A percentile compares a stretch with the other conserved stretches of the same genome.
phyloP scores from a whole-genome alignment of 2,888 invertebrate genomes.

The Scaptodrosophila latifasciaeformis region DNA sequence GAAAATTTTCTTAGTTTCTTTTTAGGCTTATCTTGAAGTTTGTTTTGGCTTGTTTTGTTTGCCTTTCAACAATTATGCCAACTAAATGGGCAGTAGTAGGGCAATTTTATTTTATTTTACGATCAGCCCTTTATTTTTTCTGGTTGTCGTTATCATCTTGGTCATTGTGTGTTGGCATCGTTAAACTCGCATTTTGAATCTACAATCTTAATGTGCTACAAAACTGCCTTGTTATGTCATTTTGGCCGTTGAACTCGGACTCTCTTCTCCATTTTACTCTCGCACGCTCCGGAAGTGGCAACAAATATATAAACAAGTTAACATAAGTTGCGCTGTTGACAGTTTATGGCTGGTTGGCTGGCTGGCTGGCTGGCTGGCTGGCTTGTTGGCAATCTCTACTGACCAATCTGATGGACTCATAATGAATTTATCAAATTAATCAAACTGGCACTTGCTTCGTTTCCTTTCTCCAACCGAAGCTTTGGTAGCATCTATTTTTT shows the following conservation, averaged over 20 bases:
- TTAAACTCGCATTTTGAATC: constrained; percentile 63
- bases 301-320: constrained; percentile 1
- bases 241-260: constrained; percentile 48
- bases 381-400: constrained; percentile 5
- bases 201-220: constrained; percentile 61
- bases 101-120: too few relatives aligned
- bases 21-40: background rate
- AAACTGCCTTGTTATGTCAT: constrained; percentile 62
- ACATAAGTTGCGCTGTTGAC: too few relatives aligned
- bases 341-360: too few relatives aligned
- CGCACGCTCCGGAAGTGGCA: too few relatives aligned
- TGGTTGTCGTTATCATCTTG: constrained; percentile 30
- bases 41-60: background rate
- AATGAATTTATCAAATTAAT: constrained; percentile 72
- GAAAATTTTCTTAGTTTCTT: too few relatives aligned
- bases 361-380: background rate
- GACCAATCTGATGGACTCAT: constrained; percentile 67
- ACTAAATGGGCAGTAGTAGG: constrained; percentile 37
- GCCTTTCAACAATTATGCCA: constrained; percentile 49
- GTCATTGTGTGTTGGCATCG: constrained; percentile 28
- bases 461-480: background rate
- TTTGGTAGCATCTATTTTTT: too few relatives aligned
- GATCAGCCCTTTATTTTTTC: constrained; percentile 17
- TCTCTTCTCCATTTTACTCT: too few relatives aligned
- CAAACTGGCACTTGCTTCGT: constrained; percentile 46